Conservation (phyloP, 2,113 vertebrate species). For the Grammomys dolichurus region DNA sequence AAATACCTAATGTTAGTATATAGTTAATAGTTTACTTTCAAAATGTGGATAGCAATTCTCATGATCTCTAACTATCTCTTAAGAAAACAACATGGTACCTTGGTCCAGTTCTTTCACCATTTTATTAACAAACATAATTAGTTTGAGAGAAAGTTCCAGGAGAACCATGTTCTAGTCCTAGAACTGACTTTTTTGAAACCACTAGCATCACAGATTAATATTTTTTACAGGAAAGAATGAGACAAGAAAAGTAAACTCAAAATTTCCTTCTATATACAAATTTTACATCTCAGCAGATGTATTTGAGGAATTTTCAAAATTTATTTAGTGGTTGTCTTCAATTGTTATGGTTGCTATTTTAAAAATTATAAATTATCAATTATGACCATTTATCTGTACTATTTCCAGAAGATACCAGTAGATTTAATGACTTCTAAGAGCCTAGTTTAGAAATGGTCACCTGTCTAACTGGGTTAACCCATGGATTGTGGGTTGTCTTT, state of each 20-base stretch:
- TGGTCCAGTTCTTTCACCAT: background rate
- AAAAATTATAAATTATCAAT: background rate
- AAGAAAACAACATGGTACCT: background rate
- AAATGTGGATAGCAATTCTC: background rate
- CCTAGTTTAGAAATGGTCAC: background rate
- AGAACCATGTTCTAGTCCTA: background rate
- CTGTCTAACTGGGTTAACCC: background rate
- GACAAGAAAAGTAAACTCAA: background rate
- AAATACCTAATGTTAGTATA: background rate
- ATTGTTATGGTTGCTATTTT: background rate
- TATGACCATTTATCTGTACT: background rate
- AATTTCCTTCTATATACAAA: background rate
- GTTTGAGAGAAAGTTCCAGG: background rate
- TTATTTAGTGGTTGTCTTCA: background rate
- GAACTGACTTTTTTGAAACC: background rate
- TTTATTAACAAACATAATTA: background rate
- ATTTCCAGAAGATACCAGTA: background rate
- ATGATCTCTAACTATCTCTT: background rate
- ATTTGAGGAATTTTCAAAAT: background rate
- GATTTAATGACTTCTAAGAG: background rate
- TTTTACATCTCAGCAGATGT: background rate
- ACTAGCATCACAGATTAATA: background rate
- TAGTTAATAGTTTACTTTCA: background rate
- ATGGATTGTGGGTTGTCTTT: background rate
- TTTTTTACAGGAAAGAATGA: background rate